A percentile compares a stretch with the other conserved stretches of the same genome.
Conservation (phyloP, 2,113 vertebrate species). For the Ictalurus punctatus region DNA sequence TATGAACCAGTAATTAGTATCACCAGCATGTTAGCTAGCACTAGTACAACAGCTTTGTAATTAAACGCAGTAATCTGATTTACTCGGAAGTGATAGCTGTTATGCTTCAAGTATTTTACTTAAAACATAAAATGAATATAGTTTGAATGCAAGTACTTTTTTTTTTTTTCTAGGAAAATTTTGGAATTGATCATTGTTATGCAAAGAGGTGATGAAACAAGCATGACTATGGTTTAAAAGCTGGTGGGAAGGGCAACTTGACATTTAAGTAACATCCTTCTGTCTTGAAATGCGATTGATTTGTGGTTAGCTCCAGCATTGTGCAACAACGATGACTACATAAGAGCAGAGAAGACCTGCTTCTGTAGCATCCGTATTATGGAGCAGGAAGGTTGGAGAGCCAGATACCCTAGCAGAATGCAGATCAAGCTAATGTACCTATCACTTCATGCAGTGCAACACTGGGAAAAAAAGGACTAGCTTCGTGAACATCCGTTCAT, state of each 20-base stretch:
- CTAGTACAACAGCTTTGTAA: neutral
- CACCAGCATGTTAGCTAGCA: neutral
- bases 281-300: neutral
- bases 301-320: neutral
- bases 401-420: conserved; percentile 25
- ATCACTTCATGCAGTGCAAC: conserved; percentile 27
- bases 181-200: neutral
- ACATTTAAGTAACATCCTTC: neutral
- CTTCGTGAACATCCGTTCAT: conserved; percentile 11
- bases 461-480: neutral
- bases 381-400: neutral
- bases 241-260: neutral
- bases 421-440: conserved; percentile 25
- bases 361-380: neutral
- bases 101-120: neutral
- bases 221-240: neutral
- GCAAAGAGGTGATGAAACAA: neutral
- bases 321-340: neutral
- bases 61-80: neutral
- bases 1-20: neutral
- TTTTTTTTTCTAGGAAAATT: neutral
- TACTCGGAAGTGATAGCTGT: neutral
- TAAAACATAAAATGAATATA: neutral
- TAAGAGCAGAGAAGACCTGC: neutral
- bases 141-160: neutral